Evolutionary conservation across 2,797 vertebrate species (phyloP).

Genomic region (Chloroceryle amazona): DNA sequence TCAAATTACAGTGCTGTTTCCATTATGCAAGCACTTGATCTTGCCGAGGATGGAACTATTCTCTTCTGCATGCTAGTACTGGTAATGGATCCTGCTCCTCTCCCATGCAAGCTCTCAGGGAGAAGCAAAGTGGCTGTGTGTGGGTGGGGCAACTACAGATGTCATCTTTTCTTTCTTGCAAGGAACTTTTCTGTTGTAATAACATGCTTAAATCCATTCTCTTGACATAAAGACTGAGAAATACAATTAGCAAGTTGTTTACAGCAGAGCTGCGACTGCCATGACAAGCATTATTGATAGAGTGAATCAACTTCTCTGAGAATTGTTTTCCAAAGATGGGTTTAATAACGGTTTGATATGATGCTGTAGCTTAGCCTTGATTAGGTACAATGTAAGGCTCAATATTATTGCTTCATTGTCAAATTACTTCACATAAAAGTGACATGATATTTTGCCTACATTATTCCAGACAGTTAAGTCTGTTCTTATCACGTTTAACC

Average conservation of each 20-base stretch:
- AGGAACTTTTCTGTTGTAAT: neutral
- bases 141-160: fast-evolving
- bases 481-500: neutral
- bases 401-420: neutral
- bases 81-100: neutral
- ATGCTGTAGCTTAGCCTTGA: neutral
- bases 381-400: neutral
- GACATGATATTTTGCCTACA: neutral
- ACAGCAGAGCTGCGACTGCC: neutral
- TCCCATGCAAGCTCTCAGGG: neutral
- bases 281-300: neutral
- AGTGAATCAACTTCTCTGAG: neutral
- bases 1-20: neutral
- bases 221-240: neutral
- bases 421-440: neutral
- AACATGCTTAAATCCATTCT: neutral
- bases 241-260: conserved; percentile 47
- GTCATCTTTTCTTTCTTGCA: neutral
- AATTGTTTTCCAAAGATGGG: conserved; percentile 21
- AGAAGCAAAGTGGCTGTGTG: neutral
- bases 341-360: conserved; percentile 20
- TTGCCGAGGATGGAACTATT: neutral
- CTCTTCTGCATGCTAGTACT: neutral
- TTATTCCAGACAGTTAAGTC: conserved; percentile 13
- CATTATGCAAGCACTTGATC: neutral